Evolutionary conservation across 2,797 vertebrate genomes (phyloP).

Genomic region (Argya squamiceps): DNA sequence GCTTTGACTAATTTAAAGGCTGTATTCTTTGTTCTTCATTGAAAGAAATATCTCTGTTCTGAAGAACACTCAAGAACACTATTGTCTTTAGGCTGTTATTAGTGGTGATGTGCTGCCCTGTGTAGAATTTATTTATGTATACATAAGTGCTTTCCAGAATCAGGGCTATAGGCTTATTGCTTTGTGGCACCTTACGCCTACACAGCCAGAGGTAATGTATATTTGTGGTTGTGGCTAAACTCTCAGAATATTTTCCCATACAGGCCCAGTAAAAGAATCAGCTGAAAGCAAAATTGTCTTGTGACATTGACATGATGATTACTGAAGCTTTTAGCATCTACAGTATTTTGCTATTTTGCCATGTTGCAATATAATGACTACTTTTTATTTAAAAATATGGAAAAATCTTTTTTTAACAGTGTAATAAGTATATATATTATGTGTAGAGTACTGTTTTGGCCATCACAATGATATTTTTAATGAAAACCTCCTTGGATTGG

Average conservation of each 20-base stretch:
- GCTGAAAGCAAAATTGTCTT: background rate
- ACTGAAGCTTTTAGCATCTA: background rate
- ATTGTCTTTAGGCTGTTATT: background rate
- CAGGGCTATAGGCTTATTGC: background rate
- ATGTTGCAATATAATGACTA: background rate
- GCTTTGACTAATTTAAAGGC: background rate
- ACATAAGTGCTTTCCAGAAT: background rate
- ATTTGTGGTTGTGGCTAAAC: background rate
- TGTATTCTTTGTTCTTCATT: background rate
- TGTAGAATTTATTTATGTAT: background rate
- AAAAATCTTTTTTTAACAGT: background rate
- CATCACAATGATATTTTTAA: background rate
- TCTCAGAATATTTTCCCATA: background rate
- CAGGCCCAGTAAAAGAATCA: background rate
- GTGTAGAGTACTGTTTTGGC: background rate
- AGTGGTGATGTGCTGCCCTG: background rate
- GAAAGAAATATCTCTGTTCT: background rate
- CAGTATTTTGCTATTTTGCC: background rate
- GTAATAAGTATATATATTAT: background rate
- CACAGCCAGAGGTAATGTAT: background rate
- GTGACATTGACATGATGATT: background rate
- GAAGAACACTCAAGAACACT: background rate
- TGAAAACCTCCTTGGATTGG: background rate
- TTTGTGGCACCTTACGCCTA: background rate
- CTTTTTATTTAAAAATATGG: background rate